Conservation (phyloP, 2,888 invertebrate genomes). For the Molanna angustata region DNA sequence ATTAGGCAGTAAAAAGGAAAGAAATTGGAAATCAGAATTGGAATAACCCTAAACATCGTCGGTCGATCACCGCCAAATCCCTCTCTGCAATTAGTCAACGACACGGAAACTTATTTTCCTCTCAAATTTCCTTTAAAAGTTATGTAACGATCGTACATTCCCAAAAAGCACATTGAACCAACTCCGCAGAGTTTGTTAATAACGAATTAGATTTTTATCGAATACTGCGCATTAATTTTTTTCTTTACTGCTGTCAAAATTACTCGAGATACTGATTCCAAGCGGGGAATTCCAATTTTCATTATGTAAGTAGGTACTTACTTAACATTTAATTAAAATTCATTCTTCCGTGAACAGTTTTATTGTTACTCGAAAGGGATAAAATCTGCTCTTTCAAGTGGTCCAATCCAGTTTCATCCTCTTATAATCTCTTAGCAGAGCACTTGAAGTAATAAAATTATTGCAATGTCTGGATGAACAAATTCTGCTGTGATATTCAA, state of each 20-base stretch:
- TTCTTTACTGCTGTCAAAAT: conserved; percentile 10
- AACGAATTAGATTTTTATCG: conserved; percentile 8
- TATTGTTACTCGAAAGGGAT: conserved; percentile 26
- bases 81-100: no score
- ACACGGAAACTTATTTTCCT: no score
- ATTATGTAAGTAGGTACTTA: conserved; percentile 20
- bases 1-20: no score
- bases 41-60: no score
- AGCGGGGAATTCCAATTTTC: conserved; percentile 20
- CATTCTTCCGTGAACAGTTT: conserved; percentile 27
- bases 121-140: no score
- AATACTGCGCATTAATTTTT: not conserved
- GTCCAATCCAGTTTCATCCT: conserved; percentile 19
- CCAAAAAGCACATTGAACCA: no score
- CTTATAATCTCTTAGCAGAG: conserved; percentile 21
- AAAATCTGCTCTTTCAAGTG: conserved; percentile 27
- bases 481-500: not conserved
- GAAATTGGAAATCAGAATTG: no score
- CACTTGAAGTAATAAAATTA: conserved; percentile 25
- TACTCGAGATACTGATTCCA: conserved; percentile 11
- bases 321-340: conserved; percentile 27
- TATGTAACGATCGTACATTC: no score
- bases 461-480: conserved; percentile 12
- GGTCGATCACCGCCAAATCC: no score
- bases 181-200: no score